Percentiles rank a stretch among this genome's conserved stretches.
Evolutionary conservation across 2,797 vertebrate genomes (phyloP).

Genomic region (Margarornis squamiger): DNA sequence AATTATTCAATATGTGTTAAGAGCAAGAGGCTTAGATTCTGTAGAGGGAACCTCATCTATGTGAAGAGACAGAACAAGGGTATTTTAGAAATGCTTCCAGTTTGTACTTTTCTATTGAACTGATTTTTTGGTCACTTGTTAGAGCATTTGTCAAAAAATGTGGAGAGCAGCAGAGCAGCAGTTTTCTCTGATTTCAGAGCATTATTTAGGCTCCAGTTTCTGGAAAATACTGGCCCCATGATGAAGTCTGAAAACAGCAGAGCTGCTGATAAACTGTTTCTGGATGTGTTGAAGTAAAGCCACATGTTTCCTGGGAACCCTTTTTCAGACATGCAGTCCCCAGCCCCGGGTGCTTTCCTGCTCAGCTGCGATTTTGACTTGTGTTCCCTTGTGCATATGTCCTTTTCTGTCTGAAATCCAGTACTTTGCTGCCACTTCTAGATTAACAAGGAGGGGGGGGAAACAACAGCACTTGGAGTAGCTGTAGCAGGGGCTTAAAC

Average conservation of each 20-base stretch:
- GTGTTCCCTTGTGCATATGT: not conserved
- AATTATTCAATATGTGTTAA: not conserved
- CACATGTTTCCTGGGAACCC: fast-evolving
- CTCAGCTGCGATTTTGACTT: not conserved
- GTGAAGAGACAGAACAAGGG: not conserved
- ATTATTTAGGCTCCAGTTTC: not conserved
- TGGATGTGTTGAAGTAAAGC: not conserved
- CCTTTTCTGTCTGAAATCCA: not conserved
- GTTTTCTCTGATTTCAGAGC: not conserved
- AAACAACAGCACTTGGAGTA: not conserved
- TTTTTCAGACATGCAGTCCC: not conserved
- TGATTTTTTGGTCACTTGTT: not conserved
- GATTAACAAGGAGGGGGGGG: not conserved
- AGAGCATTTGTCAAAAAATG: not conserved
- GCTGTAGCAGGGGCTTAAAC: not conserved
- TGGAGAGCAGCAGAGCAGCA: not conserved
- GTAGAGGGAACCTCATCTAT: not conserved
- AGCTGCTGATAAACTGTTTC: not conserved
- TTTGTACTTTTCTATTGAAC: not conserved
- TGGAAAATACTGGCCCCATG: not conserved
- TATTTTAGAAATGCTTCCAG: not conserved
- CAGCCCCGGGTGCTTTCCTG: not conserved
- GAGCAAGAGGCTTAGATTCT: not conserved
- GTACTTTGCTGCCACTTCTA: not conserved
- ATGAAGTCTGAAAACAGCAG: not conserved